Base-by-base conservation (phyloP, 2,113 vertebrate genomes). In the Agapornis roseicollis region DNA sequence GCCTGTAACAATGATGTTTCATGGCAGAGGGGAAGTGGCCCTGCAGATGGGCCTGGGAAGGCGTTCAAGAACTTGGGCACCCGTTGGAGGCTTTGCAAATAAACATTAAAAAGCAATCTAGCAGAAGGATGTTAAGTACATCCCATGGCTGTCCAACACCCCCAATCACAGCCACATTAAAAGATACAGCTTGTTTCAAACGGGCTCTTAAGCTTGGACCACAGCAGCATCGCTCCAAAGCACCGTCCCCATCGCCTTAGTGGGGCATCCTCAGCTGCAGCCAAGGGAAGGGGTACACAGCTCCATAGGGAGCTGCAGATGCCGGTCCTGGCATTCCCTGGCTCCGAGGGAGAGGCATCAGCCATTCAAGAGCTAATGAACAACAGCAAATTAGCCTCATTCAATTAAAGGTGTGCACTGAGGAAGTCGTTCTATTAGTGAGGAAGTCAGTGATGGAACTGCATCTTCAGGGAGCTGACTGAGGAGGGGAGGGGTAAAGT, bases 21-120 rank as follows among this genome's bases (percentile, higher is more conserved):
- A 35, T 42, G 56, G 73, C 47, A 13, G 71, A 17, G 72, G 76
- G 56, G 71, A 65, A 22, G 70, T 0, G n/a, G 23, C 73, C 82
- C 77, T 20, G 92, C 88, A 60, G 84, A 73, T 22, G 63, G 47
- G 46, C 70, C 92, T 50, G 89, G 87, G 95, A 95, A 97, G 73
- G 71, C 12, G 18, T 63, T 97, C 94, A 83, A 92, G 78, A 74
- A 14, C 92, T 60, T 24, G 80, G 86, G 87, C 17, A 47, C 76
- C 41, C 28, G 31, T 85, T 17, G 17, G 89, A 96, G 79, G 49
- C 60, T 95, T 74, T 63, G 83, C 89, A 96, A 96, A 97, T 39
- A 89, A 96, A 96, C 95, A 83, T 63, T 31, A 65, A 73, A 92
- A 93, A 95, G 91, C 94, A 66, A 95, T 69, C 80, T 41, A 94